A percentile compares a stretch with the other conserved stretches of the same genome.
Conservation (phyloP, 2,797 vertebrate species). For the Aeoliscus strigatus region DNA sequence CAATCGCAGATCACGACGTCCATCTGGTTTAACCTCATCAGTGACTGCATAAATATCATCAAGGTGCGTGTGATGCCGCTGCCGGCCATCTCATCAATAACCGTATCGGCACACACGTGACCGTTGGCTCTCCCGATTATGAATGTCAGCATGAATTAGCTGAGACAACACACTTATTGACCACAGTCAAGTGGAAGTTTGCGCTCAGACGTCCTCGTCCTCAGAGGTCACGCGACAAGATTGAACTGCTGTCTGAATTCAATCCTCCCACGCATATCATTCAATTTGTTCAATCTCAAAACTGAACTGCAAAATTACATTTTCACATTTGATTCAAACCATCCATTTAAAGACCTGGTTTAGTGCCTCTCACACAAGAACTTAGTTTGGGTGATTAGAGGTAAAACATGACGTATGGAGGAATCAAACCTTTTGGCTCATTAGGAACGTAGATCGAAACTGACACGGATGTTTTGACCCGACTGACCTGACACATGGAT, state of each 20-base stretch:
- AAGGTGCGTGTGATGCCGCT: slow-evolving; percentile 16
- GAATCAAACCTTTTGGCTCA: too few relatives aligned
- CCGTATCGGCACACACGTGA: slow-evolving; percentile 31
- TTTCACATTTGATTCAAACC: too few relatives aligned
- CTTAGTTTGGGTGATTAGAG: too few relatives aligned
- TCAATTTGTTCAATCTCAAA: too few relatives aligned
- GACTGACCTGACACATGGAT: too few relatives aligned
- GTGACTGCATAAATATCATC: slow-evolving; percentile 7
- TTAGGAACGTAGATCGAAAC: too few relatives aligned
- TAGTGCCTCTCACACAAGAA: too few relatives aligned
- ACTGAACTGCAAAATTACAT: too few relatives aligned
- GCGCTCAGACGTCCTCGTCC: slow-evolving; percentile 15
- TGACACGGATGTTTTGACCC: too few relatives aligned
- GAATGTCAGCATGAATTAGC: slow-evolving; percentile 63
- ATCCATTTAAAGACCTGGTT: too few relatives aligned
- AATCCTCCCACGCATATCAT: too few relatives aligned
- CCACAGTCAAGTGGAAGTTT: slow-evolving; percentile 33
- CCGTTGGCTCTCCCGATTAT: slow-evolving; percentile 51
- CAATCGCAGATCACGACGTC: slow-evolving; percentile 11
- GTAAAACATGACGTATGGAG: too few relatives aligned
- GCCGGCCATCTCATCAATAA: slow-evolving; percentile 40
- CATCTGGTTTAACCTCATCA: slow-evolving; percentile 16
- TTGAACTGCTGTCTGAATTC: slow-evolving; percentile 1
- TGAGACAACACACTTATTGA: slow-evolving; percentile 63
- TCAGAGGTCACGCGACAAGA: slow-evolving; percentile 40